Conservation (phyloP, 2,113 vertebrate genomes). For the Gymnarchus niloticus region DNA sequence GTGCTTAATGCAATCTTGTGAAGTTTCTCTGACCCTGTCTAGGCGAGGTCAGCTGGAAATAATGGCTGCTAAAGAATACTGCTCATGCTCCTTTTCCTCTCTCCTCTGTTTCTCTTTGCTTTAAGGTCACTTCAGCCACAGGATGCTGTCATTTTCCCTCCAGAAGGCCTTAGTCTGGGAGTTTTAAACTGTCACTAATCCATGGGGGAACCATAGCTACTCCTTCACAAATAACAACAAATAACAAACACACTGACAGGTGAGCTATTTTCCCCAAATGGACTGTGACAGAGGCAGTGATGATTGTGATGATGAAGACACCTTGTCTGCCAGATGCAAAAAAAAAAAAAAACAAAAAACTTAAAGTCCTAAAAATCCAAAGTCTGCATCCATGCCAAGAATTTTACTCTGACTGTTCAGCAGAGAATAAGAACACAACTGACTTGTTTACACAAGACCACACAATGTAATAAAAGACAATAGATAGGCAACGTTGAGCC, state of each 20-base stretch:
- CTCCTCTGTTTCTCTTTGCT: conserved; percentile 28
- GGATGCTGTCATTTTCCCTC: neutral
- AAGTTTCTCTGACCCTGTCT: conserved; percentile 16
- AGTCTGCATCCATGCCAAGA: neutral
- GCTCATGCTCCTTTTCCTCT: conserved; percentile 15
- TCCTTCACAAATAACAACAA: neutral
- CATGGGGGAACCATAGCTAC: neutral
- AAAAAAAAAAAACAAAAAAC: conserved; percentile 29
- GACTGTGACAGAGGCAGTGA: conserved; percentile 17
- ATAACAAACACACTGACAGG: conserved; percentile 15
- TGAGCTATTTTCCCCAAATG: neutral
- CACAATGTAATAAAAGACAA: neutral
- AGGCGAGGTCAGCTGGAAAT: conserved; percentile 34
- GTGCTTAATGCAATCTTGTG: neutral
- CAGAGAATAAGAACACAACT: neutral
- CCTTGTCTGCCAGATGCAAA: conserved; percentile 22
- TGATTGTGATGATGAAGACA: conserved; percentile 10
- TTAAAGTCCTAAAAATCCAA: conserved; percentile 34
- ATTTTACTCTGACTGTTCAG: neutral
- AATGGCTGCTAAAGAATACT: conserved; percentile 30
- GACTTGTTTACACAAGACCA: neutral
- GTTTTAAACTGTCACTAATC: conserved; percentile 8
- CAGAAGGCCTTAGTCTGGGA: neutral
- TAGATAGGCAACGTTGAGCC: neutral
- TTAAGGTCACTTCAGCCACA: conserved; percentile 4